phyloP scores from a whole-genome alignment of 2,888 invertebrate genomes.

The Drosophila phalerata region DNA sequence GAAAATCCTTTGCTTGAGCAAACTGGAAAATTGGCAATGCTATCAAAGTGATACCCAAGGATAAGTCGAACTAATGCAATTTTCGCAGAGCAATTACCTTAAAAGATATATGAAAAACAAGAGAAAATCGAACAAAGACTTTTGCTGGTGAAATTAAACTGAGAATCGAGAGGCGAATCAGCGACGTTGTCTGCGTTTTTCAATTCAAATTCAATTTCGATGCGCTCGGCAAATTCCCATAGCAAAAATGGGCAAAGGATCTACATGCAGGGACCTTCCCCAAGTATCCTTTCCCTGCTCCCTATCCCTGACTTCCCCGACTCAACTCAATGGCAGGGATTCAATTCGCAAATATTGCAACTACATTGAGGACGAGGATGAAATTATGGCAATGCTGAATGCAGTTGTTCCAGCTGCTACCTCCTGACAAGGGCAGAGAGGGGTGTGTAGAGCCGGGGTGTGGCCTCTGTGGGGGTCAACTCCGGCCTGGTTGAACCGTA shows the following conservation, averaged over 20 bases:
- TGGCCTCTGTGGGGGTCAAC: conserved; percentile 9
- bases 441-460: neutral
- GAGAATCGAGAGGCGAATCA: conserved; percentile 19
- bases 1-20: neutral
- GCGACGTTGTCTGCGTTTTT: conserved; percentile 51
- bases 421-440: conserved; percentile 14
- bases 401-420: conserved; percentile 58
- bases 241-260: conserved; percentile 44
- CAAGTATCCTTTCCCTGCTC: neutral
- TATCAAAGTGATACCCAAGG: conserved; percentile 63
- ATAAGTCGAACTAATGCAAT: conserved; percentile 54
- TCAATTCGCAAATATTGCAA: conserved; percentile 69
- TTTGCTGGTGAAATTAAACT: conserved; percentile 28
- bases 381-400: conserved; percentile 68
- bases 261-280: conserved; percentile 3
- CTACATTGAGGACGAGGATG: conserved; percentile 52
- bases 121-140: conserved; percentile 36
- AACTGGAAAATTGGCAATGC: conserved; percentile 18
- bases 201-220: conserved; percentile 70
- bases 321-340: conserved; percentile 24
- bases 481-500: conserved; percentile 37
- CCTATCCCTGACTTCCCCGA: neutral
- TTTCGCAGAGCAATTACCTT: conserved; percentile 50
- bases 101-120: conserved; percentile 22
- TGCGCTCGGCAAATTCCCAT: conserved; percentile 58